These are phyloP conservation scores for Latheticus oryzae DNA, from an alignment of 2,888 invertebrate species.

Conservation along the genomic window DNA sequence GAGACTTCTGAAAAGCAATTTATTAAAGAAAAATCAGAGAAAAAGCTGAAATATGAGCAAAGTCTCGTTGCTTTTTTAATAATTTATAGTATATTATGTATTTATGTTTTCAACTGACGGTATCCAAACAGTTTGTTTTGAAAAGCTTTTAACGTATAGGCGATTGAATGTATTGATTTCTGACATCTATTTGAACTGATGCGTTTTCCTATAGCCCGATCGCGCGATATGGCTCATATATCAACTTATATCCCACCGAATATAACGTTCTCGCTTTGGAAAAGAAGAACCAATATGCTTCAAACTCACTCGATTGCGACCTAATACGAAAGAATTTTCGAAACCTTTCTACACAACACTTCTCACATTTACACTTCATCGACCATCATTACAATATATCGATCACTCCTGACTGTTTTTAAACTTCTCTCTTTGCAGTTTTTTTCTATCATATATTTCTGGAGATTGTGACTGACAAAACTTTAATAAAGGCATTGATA, in stretches of 20 bases:
- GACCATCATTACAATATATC: slow-evolving; percentile 7
- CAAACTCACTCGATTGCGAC: slow-evolving; percentile 30
- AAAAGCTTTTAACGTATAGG: slow-evolving; percentile 54
- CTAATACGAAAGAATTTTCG: slow-evolving; percentile 19
- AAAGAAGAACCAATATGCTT: slow-evolving; percentile 39
- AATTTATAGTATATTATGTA: slow-evolving; percentile 39
- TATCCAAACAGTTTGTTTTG: slow-evolving; percentile 46
- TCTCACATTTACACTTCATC: slow-evolving; percentile 3
- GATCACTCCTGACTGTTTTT: slow-evolving; percentile 3
- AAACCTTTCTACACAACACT: slow-evolving; percentile 17
- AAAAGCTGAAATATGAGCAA: slow-evolving; percentile 32
- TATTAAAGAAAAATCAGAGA: slow-evolving; percentile 33
- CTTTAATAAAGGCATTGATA: too few species aligned
- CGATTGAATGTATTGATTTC: slow-evolving; percentile 57
- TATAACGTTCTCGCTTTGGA: slow-evolving; percentile 42
- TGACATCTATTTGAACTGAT: slow-evolving; percentile 56
- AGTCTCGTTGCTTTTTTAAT: slow-evolving; percentile 35
- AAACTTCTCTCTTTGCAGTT: not conserved
- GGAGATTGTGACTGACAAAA: not conserved
- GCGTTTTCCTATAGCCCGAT: slow-evolving; percentile 51
- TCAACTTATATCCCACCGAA: slow-evolving; percentile 51
- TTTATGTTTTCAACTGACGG: slow-evolving; percentile 45
- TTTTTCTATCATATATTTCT: not conserved
- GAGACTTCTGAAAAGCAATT: slow-evolving; percentile 36
- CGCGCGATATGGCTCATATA: slow-evolving; percentile 53